Conservation (phyloP, 2,797 vertebrate species). For the Diglossa cyanea region DNA sequence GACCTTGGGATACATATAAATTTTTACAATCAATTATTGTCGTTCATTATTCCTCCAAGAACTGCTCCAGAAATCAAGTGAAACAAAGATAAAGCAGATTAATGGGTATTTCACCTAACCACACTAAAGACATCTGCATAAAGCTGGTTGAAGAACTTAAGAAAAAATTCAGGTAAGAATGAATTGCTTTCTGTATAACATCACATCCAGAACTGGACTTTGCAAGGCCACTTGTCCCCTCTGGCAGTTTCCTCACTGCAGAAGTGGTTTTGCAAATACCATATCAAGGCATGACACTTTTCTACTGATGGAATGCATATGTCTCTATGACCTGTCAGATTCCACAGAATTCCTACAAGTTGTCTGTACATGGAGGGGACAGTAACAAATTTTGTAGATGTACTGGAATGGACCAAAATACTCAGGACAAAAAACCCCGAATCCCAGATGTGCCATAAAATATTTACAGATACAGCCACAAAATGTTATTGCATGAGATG, state of each 20-base stretch:
- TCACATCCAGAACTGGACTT: neutral
- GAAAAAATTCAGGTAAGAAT: neutral
- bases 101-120: neutral
- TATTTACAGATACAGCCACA: neutral
- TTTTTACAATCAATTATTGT: neutral
- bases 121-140: neutral
- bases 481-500: fast-evolving
- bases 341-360: neutral
- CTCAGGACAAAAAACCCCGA: fast-evolving
- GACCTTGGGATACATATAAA: neutral
- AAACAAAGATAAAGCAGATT: neutral
- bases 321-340: neutral
- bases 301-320: neutral
- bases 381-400: neutral
- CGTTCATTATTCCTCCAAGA: neutral
- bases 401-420: neutral
- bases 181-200: neutral
- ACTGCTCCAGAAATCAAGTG: neutral
- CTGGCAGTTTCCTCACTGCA: neutral
- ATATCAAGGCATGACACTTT: neutral
- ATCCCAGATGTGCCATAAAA: neutral
- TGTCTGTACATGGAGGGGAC: neutral
- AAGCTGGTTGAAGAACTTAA: neutral
- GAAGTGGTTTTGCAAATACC: neutral
- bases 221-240: neutral